Conservation (phyloP, 2,113 vertebrate genomes). For the Scalopus aquaticus region DNA sequence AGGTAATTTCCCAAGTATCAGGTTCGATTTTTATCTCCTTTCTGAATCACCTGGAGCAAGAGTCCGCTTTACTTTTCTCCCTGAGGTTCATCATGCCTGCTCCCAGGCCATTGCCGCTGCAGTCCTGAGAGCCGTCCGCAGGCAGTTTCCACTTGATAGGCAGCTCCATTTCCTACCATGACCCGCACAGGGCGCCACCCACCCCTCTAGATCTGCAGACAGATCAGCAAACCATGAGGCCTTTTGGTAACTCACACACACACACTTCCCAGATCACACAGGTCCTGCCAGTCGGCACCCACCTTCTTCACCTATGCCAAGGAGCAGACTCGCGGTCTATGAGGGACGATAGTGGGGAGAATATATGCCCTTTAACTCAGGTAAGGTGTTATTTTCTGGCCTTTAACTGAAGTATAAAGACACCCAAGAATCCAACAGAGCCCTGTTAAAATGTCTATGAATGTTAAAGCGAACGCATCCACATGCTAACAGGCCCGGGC, state of each 20-base stretch:
- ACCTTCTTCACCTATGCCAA: not conserved
- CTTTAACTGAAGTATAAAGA: conserved; percentile 6
- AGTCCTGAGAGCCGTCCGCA: not conserved
- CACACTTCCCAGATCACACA: not conserved
- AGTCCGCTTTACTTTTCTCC: not conserved
- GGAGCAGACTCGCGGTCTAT: not conserved
- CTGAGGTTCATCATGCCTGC: not conserved
- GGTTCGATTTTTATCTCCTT: not conserved
- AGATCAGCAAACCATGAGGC: not conserved
- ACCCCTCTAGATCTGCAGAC: not conserved
- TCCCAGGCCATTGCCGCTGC: too few relatives aligned
- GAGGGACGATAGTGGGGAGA: not conserved
- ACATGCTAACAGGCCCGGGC: not conserved
- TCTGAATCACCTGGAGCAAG: not conserved
- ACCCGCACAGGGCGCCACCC: not conserved
- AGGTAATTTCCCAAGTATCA: not conserved
- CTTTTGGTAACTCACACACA: not conserved
- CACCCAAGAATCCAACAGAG: not conserved
- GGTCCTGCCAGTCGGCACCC: not conserved
- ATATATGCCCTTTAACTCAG: not conserved
- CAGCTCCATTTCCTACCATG: not conserved
- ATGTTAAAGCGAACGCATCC: conserved; percentile 42
- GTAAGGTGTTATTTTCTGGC: not conserved
- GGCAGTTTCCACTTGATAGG: too few relatives aligned
- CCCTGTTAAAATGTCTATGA: not conserved